A percentile compares a stretch with the other conserved stretches of the same genome.
Conservation (phyloP, 2,797 vertebrate species). For the Enteromius mattozi region DNA sequence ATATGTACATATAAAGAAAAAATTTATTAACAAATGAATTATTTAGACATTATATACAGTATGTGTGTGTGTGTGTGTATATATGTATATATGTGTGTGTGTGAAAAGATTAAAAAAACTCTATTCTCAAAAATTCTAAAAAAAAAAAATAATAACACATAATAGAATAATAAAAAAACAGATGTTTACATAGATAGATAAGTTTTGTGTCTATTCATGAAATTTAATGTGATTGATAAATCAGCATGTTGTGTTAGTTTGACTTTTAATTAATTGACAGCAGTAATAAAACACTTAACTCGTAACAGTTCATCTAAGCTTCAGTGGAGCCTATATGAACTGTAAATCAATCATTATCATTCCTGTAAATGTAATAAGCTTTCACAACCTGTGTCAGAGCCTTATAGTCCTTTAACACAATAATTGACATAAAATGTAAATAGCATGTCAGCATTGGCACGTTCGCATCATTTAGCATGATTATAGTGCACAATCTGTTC, state of each 20-base stretch:
- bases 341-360: conserved; percentile 33
- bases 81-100: no score
- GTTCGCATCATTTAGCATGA: conserved; percentile 8
- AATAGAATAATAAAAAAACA: no score
- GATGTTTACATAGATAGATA: no score
- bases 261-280: not conserved
- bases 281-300: conserved; percentile 9
- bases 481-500: not conserved
- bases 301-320: not conserved
- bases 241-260: not conserved
- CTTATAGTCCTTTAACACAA: conserved; percentile 3
- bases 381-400: conserved; percentile 1
- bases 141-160: no score
- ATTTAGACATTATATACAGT: no score
- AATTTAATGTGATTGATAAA: not conserved
- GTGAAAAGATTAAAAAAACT: no score
- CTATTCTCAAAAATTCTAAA: no score
- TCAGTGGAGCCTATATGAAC: conserved; percentile 4
- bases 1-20: not conserved
- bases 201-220: not conserved
- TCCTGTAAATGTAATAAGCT: not conserved
- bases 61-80: no score
- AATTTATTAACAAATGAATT: no score
- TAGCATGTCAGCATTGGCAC: conserved; percentile 20
- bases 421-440: conserved; percentile 26